A percentile compares a stretch with the other conserved stretches of the same genome.
These are phyloP conservation scores for Varecia variegata DNA, from an alignment of 2,797 vertebrate species.

Conservation along the genomic window DNA sequence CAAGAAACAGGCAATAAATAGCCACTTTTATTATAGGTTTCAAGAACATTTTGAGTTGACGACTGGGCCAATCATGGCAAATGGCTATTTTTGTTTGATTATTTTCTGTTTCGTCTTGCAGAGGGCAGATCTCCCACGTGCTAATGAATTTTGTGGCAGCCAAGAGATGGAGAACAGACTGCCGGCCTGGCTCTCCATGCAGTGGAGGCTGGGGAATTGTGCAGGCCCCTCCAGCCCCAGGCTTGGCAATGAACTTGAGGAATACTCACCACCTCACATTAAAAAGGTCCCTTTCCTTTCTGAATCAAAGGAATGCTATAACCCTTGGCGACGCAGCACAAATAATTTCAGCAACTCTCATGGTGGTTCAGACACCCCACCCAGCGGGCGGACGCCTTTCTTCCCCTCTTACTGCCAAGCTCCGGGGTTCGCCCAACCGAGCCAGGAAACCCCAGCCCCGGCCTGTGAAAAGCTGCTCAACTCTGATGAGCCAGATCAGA, in stretches of 20 bases:
- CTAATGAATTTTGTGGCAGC: background rate
- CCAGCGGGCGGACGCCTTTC: background rate
- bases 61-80: background rate
- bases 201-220: background rate
- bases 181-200: fast-evolving
- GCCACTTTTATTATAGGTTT: background rate
- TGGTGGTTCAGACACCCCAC: background rate
- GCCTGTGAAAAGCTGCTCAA: background rate
- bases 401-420: background rate
- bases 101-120: background rate
- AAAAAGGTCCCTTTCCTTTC: background rate
- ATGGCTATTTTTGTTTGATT: constrained; percentile 30
- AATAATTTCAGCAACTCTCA: background rate
- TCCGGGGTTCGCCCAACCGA: constrained; percentile 47
- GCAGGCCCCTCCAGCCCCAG: background rate
- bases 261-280: background rate
- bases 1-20: background rate
- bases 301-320: constrained; percentile 16
- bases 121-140: background rate
- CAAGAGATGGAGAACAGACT: background rate
- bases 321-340: background rate
- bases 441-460: constrained; percentile 2
- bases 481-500: background rate
- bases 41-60: constrained; percentile 10
- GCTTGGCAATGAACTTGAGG: background rate